A percentile compares a stretch with the other conserved stretches of the same genome.
Conservation (phyloP, 2,797 vertebrate genomes). For the Vipera ursinii region DNA sequence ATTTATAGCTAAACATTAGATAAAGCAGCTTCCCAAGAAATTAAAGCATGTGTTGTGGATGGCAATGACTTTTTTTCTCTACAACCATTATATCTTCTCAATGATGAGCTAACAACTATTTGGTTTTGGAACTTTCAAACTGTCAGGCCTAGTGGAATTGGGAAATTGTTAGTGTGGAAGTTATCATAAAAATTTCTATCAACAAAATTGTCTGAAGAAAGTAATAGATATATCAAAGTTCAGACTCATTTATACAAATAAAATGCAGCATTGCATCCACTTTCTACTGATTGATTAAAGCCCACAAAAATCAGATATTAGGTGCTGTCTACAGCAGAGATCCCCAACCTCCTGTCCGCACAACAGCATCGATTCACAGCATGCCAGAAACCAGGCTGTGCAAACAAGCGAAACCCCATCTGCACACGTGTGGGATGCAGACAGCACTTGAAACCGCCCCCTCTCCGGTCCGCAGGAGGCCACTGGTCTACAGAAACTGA, state of each 20-base stretch:
- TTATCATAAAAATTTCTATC: neutral
- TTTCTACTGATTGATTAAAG: neutral
- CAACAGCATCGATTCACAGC: neutral
- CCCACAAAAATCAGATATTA: neutral
- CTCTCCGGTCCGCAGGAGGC: neutral
- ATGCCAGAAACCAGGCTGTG: neutral
- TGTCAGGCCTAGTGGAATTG: neutral
- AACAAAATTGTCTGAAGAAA: neutral
- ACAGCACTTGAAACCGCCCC: neutral
- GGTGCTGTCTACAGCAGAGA: neutral
- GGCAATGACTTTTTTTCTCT: neutral
- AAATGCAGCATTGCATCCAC: neutral
- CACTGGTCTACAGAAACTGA: neutral
- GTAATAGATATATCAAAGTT: neutral
- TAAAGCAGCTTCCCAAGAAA: neutral
- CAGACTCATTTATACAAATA: neutral
- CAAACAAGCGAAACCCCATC: neutral
- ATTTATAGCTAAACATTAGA: neutral
- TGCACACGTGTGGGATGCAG: rapidly evolving
- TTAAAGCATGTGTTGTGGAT: neutral
- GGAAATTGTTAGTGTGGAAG: neutral
- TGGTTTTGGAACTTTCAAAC: neutral
- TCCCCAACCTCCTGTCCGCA: neutral
- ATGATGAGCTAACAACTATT: neutral
- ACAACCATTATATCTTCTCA: neutral